phyloP scores from a whole-genome alignment of 2,113 vertebrate species.

The Pollachius pollachius region DNA sequence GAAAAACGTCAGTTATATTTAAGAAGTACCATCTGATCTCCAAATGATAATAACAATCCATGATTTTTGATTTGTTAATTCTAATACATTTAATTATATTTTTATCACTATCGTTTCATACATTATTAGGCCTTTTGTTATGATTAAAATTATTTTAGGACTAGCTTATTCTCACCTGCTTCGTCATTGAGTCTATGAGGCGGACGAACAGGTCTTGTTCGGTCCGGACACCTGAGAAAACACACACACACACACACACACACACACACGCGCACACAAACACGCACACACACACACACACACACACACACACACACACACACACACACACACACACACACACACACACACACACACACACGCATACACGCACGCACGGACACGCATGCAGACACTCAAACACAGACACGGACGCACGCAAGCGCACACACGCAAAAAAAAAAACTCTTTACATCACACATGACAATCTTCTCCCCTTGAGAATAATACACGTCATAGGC shows the following conservation, averaged over 20 bases:
- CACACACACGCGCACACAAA: conserved; percentile 28
- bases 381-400: neutral
- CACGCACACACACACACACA: conserved; percentile 12
- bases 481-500: too few relatives aligned
- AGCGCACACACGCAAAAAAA: neutral
- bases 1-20: too few relatives aligned
- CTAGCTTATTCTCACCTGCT: neutral
- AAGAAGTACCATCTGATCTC: too few relatives aligned
- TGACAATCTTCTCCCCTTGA: too few relatives aligned
- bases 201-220: conserved; percentile 3
- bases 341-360: neutral
- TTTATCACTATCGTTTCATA: too few relatives aligned
- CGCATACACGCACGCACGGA: conserved; percentile 1
- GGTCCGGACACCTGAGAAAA: neutral
- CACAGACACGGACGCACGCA: neutral
- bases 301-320: conserved; percentile 27
- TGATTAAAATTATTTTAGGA: too few relatives aligned
- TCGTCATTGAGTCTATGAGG: conserved; percentile 4
- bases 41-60: too few relatives aligned
- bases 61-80: too few relatives aligned
- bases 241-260: conserved; percentile 12
- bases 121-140: too few relatives aligned
- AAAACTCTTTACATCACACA: neutral
- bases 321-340: conserved; percentile 29
- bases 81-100: too few relatives aligned